Conservation (phyloP, 2,888 invertebrate species). For the Ypsolopha sequella region DNA sequence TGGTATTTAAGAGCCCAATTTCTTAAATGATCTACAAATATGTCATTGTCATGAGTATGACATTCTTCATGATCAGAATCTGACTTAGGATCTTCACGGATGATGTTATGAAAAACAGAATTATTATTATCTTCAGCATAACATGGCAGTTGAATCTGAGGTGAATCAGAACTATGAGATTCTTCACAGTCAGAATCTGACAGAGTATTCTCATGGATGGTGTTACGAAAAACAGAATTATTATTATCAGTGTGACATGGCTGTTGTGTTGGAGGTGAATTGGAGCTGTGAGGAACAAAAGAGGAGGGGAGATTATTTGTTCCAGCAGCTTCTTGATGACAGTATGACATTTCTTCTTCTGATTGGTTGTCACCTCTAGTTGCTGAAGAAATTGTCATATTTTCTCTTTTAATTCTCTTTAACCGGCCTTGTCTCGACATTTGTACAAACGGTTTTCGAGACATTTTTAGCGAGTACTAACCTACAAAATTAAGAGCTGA, state of each 20-base stretch:
- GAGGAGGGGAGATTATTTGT: too few relatives aligned
- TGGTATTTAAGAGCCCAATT: conserved; percentile 8
- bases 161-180: not conserved
- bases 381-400: not conserved
- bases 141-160: not conserved
- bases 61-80: not conserved
- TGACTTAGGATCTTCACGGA: not conserved
- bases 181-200: conserved; percentile 1
- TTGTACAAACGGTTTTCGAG: not conserved
- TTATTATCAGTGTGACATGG: not conserved
- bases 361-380: not conserved
- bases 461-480: not conserved
- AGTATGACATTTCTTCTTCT: not conserved
- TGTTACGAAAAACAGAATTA: not conserved
- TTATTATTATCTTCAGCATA: not conserved
- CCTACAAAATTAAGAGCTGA: not conserved
- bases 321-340: not conserved
- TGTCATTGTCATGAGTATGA: not conserved
- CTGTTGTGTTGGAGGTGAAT: too few relatives aligned
- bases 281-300: too few relatives aligned
- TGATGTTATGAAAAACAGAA: conserved; percentile 2
- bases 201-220: conserved; percentile 1
- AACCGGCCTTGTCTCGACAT: not conserved
- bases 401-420: not conserved
- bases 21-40: conserved; percentile 1